Percentiles rank a stretch among this genome's conserved stretches.
Evolutionary conservation across 2,888 invertebrate genomes (phyloP).

Genomic region (Dryomyza anilis): DNA sequence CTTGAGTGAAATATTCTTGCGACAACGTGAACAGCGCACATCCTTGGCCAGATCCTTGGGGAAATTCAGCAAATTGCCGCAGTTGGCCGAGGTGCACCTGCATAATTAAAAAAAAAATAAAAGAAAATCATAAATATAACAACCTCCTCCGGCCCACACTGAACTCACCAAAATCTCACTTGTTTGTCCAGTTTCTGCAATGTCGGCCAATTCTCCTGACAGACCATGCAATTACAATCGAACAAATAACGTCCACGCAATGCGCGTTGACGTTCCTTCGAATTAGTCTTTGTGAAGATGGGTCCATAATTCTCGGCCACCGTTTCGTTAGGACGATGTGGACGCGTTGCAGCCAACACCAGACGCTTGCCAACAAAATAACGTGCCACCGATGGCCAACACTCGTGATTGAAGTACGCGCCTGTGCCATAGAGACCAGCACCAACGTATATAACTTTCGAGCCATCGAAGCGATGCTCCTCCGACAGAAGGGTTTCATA

Average conservation of each 20-base stretch:
- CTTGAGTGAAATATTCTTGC: conserved; percentile 62
- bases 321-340: conserved; percentile 69
- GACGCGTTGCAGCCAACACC: conserved; percentile 71
- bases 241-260: conserved; percentile 80
- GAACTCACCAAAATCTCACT: conserved; percentile 53
- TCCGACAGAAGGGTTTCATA: conserved; percentile 69
- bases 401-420: conserved; percentile 83
- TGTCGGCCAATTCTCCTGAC: conserved; percentile 76
- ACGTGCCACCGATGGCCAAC: conserved; percentile 78
- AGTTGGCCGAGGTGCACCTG: conserved; percentile 65
- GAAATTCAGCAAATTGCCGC: conserved; percentile 62
- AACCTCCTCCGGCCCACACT: too few relatives aligned
- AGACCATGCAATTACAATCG: conserved; percentile 74
- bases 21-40: conserved; percentile 64
- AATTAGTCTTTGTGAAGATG: conserved; percentile 68
- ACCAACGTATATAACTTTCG: conserved; percentile 58
- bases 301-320: conserved; percentile 86
- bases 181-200: conserved; percentile 66
- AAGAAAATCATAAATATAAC: too few relatives aligned
- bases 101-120: too few relatives aligned
- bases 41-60: conserved; percentile 60
- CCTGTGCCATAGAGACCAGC: conserved; percentile 78
- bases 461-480: conserved; percentile 61
- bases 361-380: conserved; percentile 77
- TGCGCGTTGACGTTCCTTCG: conserved; percentile 68